Percentiles rank a stretch among this genome's conserved stretches.
These are phyloP conservation scores for Paradoxurus hermaphroditus DNA, from an alignment of 2,113 vertebrate species.

Conservation along the genomic window DNA sequence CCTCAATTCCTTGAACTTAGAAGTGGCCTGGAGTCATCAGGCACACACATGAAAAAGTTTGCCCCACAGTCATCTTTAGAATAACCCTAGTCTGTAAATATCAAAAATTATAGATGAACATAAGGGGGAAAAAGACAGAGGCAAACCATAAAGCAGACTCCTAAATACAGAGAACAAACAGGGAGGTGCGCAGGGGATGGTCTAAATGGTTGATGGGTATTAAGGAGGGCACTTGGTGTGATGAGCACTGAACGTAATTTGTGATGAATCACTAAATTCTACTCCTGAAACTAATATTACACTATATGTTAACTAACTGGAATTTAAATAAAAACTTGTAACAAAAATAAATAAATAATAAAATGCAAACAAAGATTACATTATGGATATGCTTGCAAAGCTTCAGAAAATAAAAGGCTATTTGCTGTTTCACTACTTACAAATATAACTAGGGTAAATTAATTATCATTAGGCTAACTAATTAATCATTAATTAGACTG, in stretches of 20 bases:
- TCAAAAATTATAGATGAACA: not conserved
- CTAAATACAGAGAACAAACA: not conserved
- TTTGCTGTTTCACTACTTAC: not conserved
- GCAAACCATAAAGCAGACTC: not conserved
- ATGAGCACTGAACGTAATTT: not conserved
- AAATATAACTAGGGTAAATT: not conserved
- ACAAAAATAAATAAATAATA: not conserved
- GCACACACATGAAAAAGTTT: not conserved
- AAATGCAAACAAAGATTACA: not conserved
- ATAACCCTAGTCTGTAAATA: not conserved
- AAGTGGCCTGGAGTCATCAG: not conserved
- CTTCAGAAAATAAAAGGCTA: not conserved
- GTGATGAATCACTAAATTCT: not conserved
- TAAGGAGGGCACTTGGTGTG: not conserved
- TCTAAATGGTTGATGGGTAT: not conserved
- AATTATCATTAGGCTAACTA: not conserved
- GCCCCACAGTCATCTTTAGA: not conserved
- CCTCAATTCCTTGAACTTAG: not conserved
- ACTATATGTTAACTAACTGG: not conserved
- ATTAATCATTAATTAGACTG: not conserved
- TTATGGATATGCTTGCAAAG: not conserved
- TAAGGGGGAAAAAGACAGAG: not conserved
- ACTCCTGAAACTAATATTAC: not conserved
- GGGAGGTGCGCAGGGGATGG: not conserved
- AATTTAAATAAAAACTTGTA: not conserved